phyloP scores from a whole-genome alignment of 2,888 invertebrate genomes.

The Dasypolia templi region DNA sequence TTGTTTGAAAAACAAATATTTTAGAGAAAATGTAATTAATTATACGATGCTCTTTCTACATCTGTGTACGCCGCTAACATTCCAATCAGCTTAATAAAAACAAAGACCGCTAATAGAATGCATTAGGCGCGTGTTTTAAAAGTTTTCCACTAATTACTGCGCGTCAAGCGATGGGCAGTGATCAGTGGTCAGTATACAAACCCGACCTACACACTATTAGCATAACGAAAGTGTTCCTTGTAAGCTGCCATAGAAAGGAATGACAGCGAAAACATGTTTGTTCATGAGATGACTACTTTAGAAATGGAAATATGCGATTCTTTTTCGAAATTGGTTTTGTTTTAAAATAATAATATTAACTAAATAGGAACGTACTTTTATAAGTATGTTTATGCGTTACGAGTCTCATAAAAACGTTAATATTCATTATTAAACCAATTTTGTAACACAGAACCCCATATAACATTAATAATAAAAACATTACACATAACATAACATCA shows the following conservation, averaged over 20 bases:
- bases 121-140: conserved; percentile 34
- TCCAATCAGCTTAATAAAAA: conserved; percentile 48
- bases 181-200: conserved; percentile 12
- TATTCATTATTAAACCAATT: neutral
- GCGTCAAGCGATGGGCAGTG: conserved; percentile 1
- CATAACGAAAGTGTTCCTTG: conserved; percentile 61
- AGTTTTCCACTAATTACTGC: conserved; percentile 49
- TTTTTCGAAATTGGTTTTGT: neutral
- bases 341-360: no score
- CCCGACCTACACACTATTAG: conserved; percentile 58
- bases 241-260: neutral
- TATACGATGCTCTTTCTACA: conserved; percentile 13
- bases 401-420: neutral
- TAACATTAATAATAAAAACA: neutral
- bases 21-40: conserved; percentile 8
- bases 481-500: no score
- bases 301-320: neutral
- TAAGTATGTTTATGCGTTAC: neutral
- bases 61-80: conserved; percentile 18
- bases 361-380: neutral
- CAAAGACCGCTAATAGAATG: conserved; percentile 36
- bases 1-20: conserved; percentile 10
- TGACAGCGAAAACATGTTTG: neutral
- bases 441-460: neutral
- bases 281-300: neutral